These are phyloP conservation scores for Leptobrachium ailaonicum DNA, from an alignment of 2,113 vertebrate species.

Conservation along the genomic window DNA sequence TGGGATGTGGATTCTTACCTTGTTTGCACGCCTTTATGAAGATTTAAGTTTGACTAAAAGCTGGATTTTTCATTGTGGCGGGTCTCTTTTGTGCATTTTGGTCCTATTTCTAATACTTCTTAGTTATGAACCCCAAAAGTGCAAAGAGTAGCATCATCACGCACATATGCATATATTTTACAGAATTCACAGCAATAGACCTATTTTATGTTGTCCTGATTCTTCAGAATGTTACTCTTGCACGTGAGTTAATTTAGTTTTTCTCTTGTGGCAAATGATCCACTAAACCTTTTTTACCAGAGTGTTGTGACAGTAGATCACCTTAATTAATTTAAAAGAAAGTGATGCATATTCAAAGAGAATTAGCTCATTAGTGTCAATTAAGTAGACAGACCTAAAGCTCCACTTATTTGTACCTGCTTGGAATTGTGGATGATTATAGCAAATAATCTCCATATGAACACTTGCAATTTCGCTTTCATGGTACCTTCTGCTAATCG, in stretches of 20 bases:
- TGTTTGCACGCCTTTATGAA: too few species aligned
- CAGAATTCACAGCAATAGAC: too few species aligned
- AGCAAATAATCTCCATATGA: neutral
- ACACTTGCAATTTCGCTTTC: neutral
- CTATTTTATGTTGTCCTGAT: too few species aligned
- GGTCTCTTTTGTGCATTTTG: too few species aligned
- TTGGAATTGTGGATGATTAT: neutral
- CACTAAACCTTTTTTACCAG: neutral
- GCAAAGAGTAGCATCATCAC: too few species aligned
- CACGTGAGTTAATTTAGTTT: neutral
- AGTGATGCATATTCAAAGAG: conserved; percentile 18
- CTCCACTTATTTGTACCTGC: neutral
- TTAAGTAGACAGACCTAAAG: conserved; percentile 1
- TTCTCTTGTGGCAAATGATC: neutral
- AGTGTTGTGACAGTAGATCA: conserved; percentile 17
- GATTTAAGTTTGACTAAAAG: too few species aligned
- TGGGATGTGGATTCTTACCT: too few species aligned
- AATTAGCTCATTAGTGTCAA: conserved; percentile 13
- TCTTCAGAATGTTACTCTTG: neutral
- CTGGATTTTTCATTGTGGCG: too few species aligned
- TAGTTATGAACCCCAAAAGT: too few species aligned
- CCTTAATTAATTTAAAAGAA: conserved; percentile 12
- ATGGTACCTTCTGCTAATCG: neutral
- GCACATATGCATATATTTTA: too few species aligned
- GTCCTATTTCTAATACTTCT: too few species aligned